Evolutionary conservation across 2,888 invertebrate species (phyloP).

Genomic region (Troides oblongomaculatus): DNA sequence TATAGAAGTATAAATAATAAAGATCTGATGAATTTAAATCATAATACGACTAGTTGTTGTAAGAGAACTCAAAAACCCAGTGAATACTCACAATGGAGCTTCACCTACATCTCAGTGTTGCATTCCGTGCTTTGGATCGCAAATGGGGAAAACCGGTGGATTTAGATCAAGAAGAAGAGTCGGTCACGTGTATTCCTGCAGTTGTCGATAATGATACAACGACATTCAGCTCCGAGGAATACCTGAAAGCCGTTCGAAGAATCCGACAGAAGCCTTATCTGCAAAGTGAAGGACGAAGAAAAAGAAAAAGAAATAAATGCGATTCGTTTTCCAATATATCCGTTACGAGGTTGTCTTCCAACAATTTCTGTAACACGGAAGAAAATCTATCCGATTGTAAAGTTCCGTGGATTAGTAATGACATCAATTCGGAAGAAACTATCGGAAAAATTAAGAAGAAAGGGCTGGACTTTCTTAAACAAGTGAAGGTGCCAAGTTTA

Average conservation of each 20-base stretch:
- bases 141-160: constrained; percentile 60
- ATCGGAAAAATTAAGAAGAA: too few relatives aligned
- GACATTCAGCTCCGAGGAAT: constrained; percentile 60
- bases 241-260: constrained; percentile 41
- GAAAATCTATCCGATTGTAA: too few relatives aligned
- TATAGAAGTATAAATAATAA: not conserved
- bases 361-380: constrained; percentile 31
- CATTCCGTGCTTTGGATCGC: constrained; percentile 53
- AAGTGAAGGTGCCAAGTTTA: too few relatives aligned
- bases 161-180: constrained; percentile 44
- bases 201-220: constrained; percentile 45
- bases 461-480: too few relatives aligned
- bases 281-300: not conserved
- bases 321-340: constrained; percentile 52
- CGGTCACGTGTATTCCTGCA: constrained; percentile 44
- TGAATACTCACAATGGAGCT: constrained; percentile 46
- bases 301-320: constrained; percentile 33
- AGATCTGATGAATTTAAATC: not conserved
- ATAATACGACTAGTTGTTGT: constrained; percentile 7
- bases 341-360: constrained; percentile 38
- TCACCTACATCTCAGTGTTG: constrained; percentile 55
- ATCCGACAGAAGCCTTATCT: constrained; percentile 31
- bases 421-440: too few relatives aligned
- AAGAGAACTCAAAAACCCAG: not conserved
- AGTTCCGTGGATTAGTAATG: too few relatives aligned